Evolutionary conservation across 2,888 invertebrate species (phyloP).

Genomic region (Trachelus stipa): DNA sequence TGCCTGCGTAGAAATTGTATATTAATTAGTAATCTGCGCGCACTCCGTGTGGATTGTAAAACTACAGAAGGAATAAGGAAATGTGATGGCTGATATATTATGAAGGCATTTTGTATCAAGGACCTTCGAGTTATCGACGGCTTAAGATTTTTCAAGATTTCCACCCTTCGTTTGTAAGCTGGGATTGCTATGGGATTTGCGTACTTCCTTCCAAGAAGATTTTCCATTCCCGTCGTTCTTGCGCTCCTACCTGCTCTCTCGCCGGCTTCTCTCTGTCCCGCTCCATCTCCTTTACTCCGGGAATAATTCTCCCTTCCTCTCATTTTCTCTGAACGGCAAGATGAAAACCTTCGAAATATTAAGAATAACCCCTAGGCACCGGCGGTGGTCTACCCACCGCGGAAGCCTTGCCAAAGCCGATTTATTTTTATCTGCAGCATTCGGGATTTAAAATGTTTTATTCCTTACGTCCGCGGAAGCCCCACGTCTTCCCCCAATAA

Average conservation of each 20-base stretch:
- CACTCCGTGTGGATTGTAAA: too few relatives aligned
- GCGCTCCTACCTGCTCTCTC: too few relatives aligned
- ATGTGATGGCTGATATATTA: too few relatives aligned
- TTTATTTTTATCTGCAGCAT: conserved; percentile 57
- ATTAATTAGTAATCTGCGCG: too few relatives aligned
- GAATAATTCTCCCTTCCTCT: conserved; percentile 14
- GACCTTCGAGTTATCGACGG: too few relatives aligned
- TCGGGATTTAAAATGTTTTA: conserved; percentile 45
- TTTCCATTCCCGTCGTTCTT: conserved; percentile 8
- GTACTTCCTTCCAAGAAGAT: conserved; percentile 41
- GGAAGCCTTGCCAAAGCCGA: conserved; percentile 61
- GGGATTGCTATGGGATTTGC: conserved; percentile 42
- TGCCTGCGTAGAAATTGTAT: too few relatives aligned
- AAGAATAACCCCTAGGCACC: conserved; percentile 52
- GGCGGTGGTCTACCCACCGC: conserved; percentile 30
- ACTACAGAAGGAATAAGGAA: too few relatives aligned
- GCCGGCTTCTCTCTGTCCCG: too few relatives aligned
- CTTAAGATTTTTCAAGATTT: conserved; percentile 50
- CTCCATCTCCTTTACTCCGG: too few relatives aligned
- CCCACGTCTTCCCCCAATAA: conserved; percentile 10
- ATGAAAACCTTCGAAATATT: conserved; percentile 63
- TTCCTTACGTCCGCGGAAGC: conserved; percentile 12
- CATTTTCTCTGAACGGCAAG: conserved; percentile 27
- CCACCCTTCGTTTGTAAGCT: conserved; percentile 50
- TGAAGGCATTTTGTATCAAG: too few relatives aligned